Percentiles rank a stretch among this genome's conserved stretches.
Conservation (phyloP, 2,888 invertebrate species). For the Drosophila villosipedis region DNA sequence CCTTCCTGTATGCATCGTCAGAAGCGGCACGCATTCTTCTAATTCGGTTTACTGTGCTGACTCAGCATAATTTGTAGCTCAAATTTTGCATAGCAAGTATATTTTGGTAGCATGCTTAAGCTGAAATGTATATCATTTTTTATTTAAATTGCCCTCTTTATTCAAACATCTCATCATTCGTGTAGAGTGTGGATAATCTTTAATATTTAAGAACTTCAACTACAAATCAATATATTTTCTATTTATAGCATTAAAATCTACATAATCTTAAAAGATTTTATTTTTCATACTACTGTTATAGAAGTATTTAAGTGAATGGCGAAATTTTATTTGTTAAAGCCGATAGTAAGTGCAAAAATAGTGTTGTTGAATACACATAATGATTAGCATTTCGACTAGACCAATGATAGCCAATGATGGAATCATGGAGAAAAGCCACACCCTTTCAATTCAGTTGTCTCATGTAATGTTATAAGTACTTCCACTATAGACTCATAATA, state of each 20-base stretch:
- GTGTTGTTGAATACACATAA: not conserved
- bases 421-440: not conserved
- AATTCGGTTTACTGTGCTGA: constrained; percentile 53
- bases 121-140: not conserved
- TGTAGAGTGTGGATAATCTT: not conserved
- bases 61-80: constrained; percentile 32
- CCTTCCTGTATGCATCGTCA: constrained; percentile 47
- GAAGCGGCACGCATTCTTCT: constrained; percentile 27
- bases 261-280: not conserved
- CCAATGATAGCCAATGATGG: not conserved
- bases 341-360: not conserved
- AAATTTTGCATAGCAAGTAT: constrained; percentile 14
- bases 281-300: not conserved
- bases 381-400: not conserved
- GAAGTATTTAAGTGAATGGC: not conserved
- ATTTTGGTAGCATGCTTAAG: not conserved
- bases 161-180: not conserved
- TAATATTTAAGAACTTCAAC: not conserved
- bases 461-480: constrained; percentile 13
- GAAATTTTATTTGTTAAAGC: not conserved
- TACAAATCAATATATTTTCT: not conserved
- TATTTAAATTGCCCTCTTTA: not conserved
- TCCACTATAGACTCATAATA: constrained; percentile 6
- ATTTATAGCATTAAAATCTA: not conserved
- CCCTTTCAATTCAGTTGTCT: not conserved